Evolutionary conservation across 2,888 invertebrate genomes (phyloP), one percentile per base, ranked within the genome.

Genomic region (Hydraecia micacea): DNA sequence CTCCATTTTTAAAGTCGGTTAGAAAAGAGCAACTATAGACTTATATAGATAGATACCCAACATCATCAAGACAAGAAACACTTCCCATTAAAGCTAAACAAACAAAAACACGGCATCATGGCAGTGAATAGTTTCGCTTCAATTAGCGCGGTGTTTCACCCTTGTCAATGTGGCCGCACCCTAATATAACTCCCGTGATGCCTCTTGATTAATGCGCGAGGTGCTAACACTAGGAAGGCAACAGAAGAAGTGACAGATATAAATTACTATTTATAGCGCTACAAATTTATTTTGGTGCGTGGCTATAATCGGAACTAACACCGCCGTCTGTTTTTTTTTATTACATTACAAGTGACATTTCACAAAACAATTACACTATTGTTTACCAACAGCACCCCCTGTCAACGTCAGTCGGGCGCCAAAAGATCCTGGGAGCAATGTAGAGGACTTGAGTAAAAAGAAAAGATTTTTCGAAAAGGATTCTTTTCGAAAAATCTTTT

Each of bases 121-220:
- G 71, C 60, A 69, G 68, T 76, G 60, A 80, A 76, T 84, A 85
- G 87, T 85, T 86, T 60, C 80, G 52, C 75, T 80, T 84, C 87
- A 87, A 87, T 85, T 87, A 84, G 87, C 68, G 85, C 73, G 73
- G 52, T 79, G 73, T 85, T 81, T 58, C 76, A 86, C 87, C 84
- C 80, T 85, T 85, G 84, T 85, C 84, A 85, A 76, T 87, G 87
- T 76, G 49, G 66, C 72, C 28, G 69, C 73, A 60, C 39, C 87
- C 80, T 75, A 68, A 85, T 87, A 80, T 76, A 86, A 76, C 81
- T 85, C 87, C 80, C 65, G 84, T 77, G 85, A 87, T 85, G 87
- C 85, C 63, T 66, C 81, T 84, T 87, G 85, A 85, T 85, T 87
- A 85, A 87, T 85, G 85, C 49, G 66, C 25, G 49, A 77, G 68